A percentile compares a stretch with the other conserved stretches of the same genome.
phyloP scores from a whole-genome alignment of 2,888 invertebrate species.

The Dorcus hopei region DNA sequence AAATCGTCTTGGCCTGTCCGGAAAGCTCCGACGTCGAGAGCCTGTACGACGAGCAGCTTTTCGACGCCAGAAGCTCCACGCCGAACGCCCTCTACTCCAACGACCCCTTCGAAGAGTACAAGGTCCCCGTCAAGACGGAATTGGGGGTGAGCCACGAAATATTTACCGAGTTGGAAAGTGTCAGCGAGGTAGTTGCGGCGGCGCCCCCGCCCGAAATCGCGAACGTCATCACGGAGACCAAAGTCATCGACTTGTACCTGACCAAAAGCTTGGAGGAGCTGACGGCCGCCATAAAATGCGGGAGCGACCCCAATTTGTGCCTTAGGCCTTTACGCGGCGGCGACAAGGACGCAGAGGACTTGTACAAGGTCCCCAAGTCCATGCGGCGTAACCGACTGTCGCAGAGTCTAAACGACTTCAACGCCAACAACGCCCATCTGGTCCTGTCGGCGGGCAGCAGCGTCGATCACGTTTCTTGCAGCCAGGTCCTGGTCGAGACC shows the following conservation, averaged over 20 bases:
- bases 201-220: constrained; percentile 1
- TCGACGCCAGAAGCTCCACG: constrained; percentile 6
- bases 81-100: constrained; percentile 4
- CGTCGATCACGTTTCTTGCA: constrained; percentile 46
- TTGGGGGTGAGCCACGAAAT: neutral
- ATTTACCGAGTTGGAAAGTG: neutral
- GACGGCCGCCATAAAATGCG: constrained; percentile 36
- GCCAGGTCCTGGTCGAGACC: constrained; percentile 32
- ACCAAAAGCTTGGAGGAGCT: constrained; percentile 20
- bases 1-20: constrained; percentile 34
- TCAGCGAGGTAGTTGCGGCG: neutral
- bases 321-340: constrained; percentile 6
- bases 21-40: constrained; percentile 15
- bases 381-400: constrained; percentile 40
- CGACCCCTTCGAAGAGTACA: constrained; percentile 12
- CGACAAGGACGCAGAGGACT: constrained; percentile 32
- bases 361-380: constrained; percentile 45
- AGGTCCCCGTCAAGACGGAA: constrained; percentile 7
- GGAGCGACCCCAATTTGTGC: constrained; percentile 43
- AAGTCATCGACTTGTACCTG: constrained; percentile 15
- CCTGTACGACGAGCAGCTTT: constrained; percentile 7
- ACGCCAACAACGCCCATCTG: constrained; percentile 41
- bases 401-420: constrained; percentile 44
- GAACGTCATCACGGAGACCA: constrained; percentile 6
- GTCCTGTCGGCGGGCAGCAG: constrained; percentile 34